Conservation (phyloP, 2,797 vertebrate genomes). For the Pangasius macronema region DNA sequence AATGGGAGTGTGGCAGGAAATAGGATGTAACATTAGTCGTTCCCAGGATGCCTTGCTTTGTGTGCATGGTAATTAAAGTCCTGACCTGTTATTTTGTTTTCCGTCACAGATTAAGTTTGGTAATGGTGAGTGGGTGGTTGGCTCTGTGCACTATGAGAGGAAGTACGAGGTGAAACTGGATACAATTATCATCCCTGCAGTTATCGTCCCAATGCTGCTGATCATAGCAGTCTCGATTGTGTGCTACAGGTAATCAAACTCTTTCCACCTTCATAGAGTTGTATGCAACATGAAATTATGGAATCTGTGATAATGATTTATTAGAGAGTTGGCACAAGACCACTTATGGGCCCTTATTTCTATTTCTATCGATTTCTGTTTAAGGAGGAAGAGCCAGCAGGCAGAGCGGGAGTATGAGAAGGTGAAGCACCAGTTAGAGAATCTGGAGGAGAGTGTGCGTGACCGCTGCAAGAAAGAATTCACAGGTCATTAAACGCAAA, state of each 20-base stretch:
- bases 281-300: neutral
- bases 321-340: neutral
- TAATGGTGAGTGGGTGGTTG: constrained; percentile 84
- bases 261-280: constrained; percentile 31
- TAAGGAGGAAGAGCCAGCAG: constrained; percentile 94
- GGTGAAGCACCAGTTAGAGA: constrained; percentile 95
- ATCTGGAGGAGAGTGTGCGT: constrained; percentile 94
- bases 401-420: constrained; percentile 98
- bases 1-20: neutral
- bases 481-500: constrained; percentile 79
- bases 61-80: neutral
- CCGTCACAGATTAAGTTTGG: constrained; percentile 89
- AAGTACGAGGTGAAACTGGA: constrained; percentile 81
- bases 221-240: constrained; percentile 86
- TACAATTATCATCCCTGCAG: constrained; percentile 87
- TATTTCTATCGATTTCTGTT: neutral
- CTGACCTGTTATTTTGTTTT: neutral
- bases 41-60: constrained; percentile 11
- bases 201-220: constrained; percentile 91
- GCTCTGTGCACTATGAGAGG: constrained; percentile 83
- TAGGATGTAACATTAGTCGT: neutral
- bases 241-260: constrained; percentile 79
- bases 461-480: constrained; percentile 99
- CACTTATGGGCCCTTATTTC: neutral
- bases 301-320: neutral